Evolutionary conservation across 2,797 vertebrate genomes (phyloP).

Genomic region (Hydrolagus colliei): DNA sequence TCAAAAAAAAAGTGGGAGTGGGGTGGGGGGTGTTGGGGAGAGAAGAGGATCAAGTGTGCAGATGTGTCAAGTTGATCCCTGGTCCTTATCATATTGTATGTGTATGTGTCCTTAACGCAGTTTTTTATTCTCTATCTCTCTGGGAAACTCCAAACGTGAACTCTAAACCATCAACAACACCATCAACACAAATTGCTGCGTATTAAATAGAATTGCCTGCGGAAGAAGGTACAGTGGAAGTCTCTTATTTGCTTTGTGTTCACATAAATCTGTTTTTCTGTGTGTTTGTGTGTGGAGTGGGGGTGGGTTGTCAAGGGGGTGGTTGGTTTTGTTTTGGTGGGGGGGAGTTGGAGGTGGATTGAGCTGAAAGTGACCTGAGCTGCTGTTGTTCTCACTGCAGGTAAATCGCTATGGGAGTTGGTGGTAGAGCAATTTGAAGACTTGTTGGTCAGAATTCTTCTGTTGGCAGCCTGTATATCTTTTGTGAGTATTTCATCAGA

Average conservation of each 20-base stretch:
- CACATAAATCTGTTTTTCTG: slow-evolving; percentile 9
- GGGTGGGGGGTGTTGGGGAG: no score
- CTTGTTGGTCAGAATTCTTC: slow-evolving; percentile 90
- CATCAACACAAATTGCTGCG: background rate
- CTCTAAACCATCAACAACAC: no score
- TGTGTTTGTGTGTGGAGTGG: background rate
- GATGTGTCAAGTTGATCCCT: no score
- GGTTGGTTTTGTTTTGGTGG: slow-evolving; percentile 1
- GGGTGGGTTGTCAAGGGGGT: no score
- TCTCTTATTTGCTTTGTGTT: background rate
- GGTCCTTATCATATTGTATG: no score
- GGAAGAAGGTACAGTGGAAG: slow-evolving; percentile 77
- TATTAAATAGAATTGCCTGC: slow-evolving; percentile 78
- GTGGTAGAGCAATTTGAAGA: slow-evolving; percentile 98
- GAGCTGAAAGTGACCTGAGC: background rate
- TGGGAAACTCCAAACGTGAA: no score
- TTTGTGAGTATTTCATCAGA: slow-evolving; percentile 78
- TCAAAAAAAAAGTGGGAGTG: no score
- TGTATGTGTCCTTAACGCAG: background rate
- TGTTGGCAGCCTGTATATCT: slow-evolving; percentile 96
- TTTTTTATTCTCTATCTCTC: slow-evolving; percentile 22
- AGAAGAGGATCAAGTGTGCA: no score
- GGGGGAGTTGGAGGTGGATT: background rate
- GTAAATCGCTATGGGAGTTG: slow-evolving; percentile 92
- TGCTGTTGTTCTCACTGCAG: slow-evolving; percentile 54